A percentile compares a stretch with the other conserved stretches of the same genome.
Conservation (phyloP, 1,140 invertebrate genomes). For the Diuraphis noxia region DNA sequence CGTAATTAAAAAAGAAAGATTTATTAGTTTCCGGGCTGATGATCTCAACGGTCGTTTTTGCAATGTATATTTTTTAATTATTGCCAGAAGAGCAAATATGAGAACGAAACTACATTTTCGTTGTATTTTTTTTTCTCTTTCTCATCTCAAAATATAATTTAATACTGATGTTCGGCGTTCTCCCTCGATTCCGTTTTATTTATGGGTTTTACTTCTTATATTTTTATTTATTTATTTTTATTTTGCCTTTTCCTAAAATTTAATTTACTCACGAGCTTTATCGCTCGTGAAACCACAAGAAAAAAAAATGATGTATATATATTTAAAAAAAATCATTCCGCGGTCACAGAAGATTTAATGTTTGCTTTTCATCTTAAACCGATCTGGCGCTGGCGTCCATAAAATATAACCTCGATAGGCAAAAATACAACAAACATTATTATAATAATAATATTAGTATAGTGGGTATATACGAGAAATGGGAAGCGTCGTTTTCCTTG, state of each 20-base stretch:
- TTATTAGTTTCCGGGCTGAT: conserved; percentile 53
- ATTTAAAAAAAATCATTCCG: conserved; percentile 39
- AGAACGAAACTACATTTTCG: conserved; percentile 46
- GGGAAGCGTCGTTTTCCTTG: conserved; percentile 24
- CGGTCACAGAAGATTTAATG: conserved; percentile 51
- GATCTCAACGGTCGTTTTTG: conserved; percentile 50
- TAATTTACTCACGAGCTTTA: conserved; percentile 53
- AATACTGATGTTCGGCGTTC: conserved; percentile 54
- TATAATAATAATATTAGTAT: neutral
- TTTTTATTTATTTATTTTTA: conserved; percentile 42
- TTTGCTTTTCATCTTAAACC: conserved; percentile 47
- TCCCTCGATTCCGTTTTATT: conserved; percentile 50
- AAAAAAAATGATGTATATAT: conserved; percentile 14
- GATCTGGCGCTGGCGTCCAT: conserved; percentile 44
- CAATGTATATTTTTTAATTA: conserved; percentile 54
- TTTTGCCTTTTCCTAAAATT: conserved; percentile 49
- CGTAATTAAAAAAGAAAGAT: conserved; percentile 54
- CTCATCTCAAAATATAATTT: conserved; percentile 52
- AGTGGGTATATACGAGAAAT: neutral
- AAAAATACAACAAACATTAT: conserved; percentile 25
- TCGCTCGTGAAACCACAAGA: conserved; percentile 51
- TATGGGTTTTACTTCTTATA: conserved; percentile 48
- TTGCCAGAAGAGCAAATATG: conserved; percentile 54
- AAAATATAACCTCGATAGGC: conserved; percentile 45
- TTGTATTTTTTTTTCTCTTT: conserved; percentile 38